phyloP scores from a whole-genome alignment of 2,797 vertebrate species.

The Enoplosus armatus region DNA sequence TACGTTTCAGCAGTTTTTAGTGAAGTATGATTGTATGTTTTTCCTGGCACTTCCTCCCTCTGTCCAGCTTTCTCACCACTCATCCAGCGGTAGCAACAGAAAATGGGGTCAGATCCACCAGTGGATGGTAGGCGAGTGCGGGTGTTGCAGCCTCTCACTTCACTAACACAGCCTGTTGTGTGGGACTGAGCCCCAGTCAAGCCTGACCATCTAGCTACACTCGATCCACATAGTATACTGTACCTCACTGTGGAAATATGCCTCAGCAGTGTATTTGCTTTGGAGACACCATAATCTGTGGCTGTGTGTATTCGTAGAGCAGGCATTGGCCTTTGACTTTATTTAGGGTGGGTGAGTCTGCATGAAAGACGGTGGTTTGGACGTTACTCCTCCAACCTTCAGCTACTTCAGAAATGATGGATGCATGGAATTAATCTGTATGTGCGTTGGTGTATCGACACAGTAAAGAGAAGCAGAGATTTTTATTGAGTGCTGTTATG shows the following conservation, averaged over 20 bases:
- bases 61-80: constrained; percentile 89
- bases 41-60: constrained; percentile 70
- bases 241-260: constrained; percentile 75
- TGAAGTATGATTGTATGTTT: constrained; percentile 77
- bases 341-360: constrained; percentile 64
- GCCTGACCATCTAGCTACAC: constrained; percentile 59
- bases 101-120: constrained; percentile 99
- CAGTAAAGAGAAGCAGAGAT: background rate
- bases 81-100: constrained; percentile 87
- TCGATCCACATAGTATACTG: constrained; percentile 60
- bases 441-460: constrained; percentile 23
- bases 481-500: background rate
- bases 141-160: constrained; percentile 59
- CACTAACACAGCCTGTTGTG: constrained; percentile 75
- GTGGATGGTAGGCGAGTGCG: constrained; percentile 95
- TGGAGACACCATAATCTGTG: constrained; percentile 71
- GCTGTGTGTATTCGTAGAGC: constrained; percentile 62
- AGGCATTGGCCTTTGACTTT: constrained; percentile 66
- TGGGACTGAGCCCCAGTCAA: constrained; percentile 58
- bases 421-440: constrained; percentile 55
- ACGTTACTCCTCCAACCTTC: constrained; percentile 30
- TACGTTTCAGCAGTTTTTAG: constrained; percentile 62
- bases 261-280: constrained; percentile 71
- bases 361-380: constrained; percentile 58
- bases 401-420: constrained; percentile 31